phyloP scores from a whole-genome alignment of 1,140 invertebrate genomes.

The Drosophila mauritiana region DNA sequence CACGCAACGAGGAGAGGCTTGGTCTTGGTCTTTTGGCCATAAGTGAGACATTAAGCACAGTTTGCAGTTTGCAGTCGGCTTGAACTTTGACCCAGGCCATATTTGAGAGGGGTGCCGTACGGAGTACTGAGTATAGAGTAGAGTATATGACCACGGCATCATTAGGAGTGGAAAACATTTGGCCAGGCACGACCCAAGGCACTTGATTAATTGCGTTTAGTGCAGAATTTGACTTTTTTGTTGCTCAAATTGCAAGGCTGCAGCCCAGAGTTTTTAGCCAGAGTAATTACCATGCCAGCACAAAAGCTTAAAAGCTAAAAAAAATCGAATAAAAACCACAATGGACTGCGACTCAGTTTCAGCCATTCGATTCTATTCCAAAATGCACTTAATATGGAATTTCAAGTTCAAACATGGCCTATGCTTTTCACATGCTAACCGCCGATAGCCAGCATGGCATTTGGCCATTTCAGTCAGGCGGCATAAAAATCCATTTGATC shows the following conservation, averaged over 20 bases:
- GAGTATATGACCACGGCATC: slow-evolving; percentile 61
- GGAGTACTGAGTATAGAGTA: slow-evolving; percentile 9
- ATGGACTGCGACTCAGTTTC: slow-evolving; percentile 35
- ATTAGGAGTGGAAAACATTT: slow-evolving; percentile 79
- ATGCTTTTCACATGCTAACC: slow-evolving; percentile 24
- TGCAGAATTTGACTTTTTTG: slow-evolving; percentile 81
- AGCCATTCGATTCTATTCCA: slow-evolving; percentile 59
- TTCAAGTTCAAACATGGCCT: slow-evolving; percentile 65
- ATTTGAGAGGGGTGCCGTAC: slow-evolving; percentile 45
- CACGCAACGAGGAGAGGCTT: slow-evolving; percentile 51
- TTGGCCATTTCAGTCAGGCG: slow-evolving; percentile 32
- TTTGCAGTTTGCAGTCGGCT: slow-evolving; percentile 64
- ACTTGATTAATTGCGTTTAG: slow-evolving; percentile 73
- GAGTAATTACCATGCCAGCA: slow-evolving; percentile 74
- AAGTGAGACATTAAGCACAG: slow-evolving; percentile 79
- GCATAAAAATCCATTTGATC: slow-evolving; percentile 57
- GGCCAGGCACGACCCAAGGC: slow-evolving; percentile 77
- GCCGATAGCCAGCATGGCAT: slow-evolving; percentile 42
- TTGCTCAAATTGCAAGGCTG: slow-evolving; percentile 68
- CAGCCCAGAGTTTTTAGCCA: slow-evolving; percentile 26
- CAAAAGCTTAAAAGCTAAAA: neutral
- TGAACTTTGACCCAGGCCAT: slow-evolving; percentile 74
- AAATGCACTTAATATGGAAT: slow-evolving; percentile 82
- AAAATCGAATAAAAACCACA: neutral
- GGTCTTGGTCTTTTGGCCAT: slow-evolving; percentile 68